Evolutionary conservation across 2,888 invertebrate genomes (phyloP), one percentile per base, ranked within the genome.

Genomic region (Torymus tubicola): DNA sequence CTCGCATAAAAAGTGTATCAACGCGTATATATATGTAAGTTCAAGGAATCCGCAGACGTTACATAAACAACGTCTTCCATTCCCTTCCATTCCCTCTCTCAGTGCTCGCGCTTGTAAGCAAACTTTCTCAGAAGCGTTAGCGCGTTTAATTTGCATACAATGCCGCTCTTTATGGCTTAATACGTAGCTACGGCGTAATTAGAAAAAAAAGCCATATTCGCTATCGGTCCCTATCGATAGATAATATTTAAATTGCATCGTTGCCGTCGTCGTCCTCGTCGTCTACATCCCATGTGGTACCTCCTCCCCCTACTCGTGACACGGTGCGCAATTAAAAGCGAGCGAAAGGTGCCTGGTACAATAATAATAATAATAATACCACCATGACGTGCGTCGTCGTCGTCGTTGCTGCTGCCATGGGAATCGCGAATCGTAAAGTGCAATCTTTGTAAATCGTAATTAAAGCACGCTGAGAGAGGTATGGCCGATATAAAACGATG

Each of bases 111-210:
- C 57, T 31, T 63, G 52, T 64, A 69, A 57, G 64, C 42, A 14
- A 31, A 72, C 69, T 72, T 52, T 72, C 72, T 52, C 76, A 58
- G 76, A 71, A 71, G 53, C 64, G 63, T 31, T 53, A 72, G 13
- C 52, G 14, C 53, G 42, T 42, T 16, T 12, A 13, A 76, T 81
- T 81, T 68, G n/a, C 81, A 81, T 75, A 81, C 78, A 81, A 81
- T 81, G 72, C 63, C 4, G 16, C 58, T 58, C 18, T 72, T 78
- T 71, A 78, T 55, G 63, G 70, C 60, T 69, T 72, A 74, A 61
- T 60, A 42, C 53, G 72, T 74, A 69, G 12, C 42, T 16, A 16
- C 52, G 2, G 16, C 3, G 14, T 68, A 63, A 78, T 68, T 24
- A 55, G 42, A 18, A 58, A 75, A 72, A 64, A 18, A 42, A 42